These are phyloP conservation scores for Rallus limicola DNA, from an alignment of 2,113 vertebrate species.

Conservation along the genomic window DNA sequence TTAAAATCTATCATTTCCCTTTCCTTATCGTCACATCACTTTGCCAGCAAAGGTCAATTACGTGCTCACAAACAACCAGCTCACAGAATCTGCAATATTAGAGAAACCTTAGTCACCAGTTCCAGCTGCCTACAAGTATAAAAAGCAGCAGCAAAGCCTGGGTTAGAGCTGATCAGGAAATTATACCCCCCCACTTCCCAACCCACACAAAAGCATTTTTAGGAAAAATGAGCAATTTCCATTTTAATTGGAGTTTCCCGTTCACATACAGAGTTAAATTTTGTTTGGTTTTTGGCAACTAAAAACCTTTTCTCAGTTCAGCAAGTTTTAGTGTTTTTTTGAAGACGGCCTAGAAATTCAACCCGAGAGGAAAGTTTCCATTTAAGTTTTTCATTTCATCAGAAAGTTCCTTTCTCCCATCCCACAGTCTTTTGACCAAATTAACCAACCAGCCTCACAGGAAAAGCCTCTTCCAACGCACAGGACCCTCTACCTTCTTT, in stretches of 20 bases:
- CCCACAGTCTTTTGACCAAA: conserved; percentile 21
- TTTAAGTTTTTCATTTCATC: conserved; percentile 22
- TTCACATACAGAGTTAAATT: conserved; percentile 22
- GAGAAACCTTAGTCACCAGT: conserved; percentile 61
- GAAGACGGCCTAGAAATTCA: conserved; percentile 31
- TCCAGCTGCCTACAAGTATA: conserved; percentile 32
- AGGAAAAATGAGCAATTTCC: conserved; percentile 55
- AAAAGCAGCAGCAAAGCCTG: conserved; percentile 30
- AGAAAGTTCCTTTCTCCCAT: background rate
- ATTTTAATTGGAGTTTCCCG: conserved; percentile 46
- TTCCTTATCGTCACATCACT: conserved; percentile 43
- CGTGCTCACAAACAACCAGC: conserved; percentile 36
- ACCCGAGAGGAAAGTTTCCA: conserved; percentile 35
- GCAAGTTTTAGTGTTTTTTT: conserved; percentile 15
- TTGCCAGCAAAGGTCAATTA: conserved; percentile 47
- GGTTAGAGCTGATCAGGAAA: conserved; percentile 33
- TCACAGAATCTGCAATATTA: conserved; percentile 35
- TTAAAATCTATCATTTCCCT: conserved; percentile 20
- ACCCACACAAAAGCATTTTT: conserved; percentile 55
- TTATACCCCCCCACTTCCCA: conserved; percentile 48
- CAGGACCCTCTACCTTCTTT: background rate
- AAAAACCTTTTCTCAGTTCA: conserved; percentile 6
- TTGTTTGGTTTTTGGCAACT: conserved; percentile 20
- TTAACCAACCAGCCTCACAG: background rate
- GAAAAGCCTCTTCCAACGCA: conserved; percentile 1